Base-by-base conservation (phyloP, 2,113 vertebrate species). In the Maccullochella peelii region DNA sequence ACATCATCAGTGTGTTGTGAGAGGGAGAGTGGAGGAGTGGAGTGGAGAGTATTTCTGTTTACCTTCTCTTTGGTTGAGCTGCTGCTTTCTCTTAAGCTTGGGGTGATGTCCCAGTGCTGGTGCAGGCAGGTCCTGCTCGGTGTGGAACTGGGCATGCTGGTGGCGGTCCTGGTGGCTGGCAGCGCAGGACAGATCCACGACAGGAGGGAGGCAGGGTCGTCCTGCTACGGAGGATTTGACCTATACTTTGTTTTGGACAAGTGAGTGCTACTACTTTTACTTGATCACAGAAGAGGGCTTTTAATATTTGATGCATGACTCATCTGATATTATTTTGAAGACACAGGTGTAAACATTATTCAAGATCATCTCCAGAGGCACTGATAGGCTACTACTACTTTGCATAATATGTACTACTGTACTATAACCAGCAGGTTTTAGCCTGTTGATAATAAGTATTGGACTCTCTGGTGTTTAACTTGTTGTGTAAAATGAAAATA, bases 231-330 rank as follows among this genome's bases (percentile, higher is more conserved):
- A 25, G 98, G 98, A 79, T 99, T 99, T 90, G 98, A 99, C 93
- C 93, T 99, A 40, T 99, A 97, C 94, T 99, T 99, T 95, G 96
- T 99, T 67, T 90, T 99, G 85, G 98, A 99, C 96, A 99, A 99
- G 98, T 99, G 96, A 98, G 98, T 98, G 69, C 20, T 65, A 65
- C 55, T 16, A 20, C 23, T 84, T 57, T 52, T 36, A 52, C 33
- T 65, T 25, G 1, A 75, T 63, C 27, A 18, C 71, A 27, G 49
- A 21, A 11, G 71, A 79, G 23, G 16, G 25, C 12, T 47, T 50
- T 40, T 30, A 12, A 30, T 52, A 3, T 7, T 65, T 7, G 10
- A 8, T 83, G 86, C 75, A 74, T 75, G 81, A 83, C 18, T 83
- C 50, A 36, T 70, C 11, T 38, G 15, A 71, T 69, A n/a, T 49